Base-by-base conservation (phyloP, 2,113 vertebrate genomes). In the Ivindomyrus marchei region DNA sequence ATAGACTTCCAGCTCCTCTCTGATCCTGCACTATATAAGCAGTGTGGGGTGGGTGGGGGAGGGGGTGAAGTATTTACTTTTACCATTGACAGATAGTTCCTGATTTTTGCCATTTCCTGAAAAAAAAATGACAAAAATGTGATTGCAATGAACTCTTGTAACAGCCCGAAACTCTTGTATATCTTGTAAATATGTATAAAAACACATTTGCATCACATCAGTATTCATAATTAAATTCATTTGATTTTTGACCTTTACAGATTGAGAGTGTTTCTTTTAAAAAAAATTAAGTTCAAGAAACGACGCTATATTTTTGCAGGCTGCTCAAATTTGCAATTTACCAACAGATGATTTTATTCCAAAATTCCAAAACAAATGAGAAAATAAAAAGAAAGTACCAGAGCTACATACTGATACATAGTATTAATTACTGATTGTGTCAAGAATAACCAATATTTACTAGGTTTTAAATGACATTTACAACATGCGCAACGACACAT, bases 391-490 rank as follows among this genome's bases (percentile, higher is more conserved):
- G 24, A 31, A 86, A 50, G 11, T 86, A 45, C 24, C 85, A 86
- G 47, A 31, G 85, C 46, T 49, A 49, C 7, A 7, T 47, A 85
- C 17, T 9, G 17, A 17, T 27, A 47, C n/a, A 10, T 50, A 86
- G 21, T 52, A 50, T 86, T 86, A 50, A 50, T 86, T 86, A 52
- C n/a, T 52, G 13, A 50, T 52, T 50, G 6, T 49, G 47, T 6
- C n/a, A 83, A 31, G 24, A 36, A 31, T 52, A 86, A 52, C 45
- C 85, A 47, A 36, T 50, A 86, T 50, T 52, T 86, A 24, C 6
- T 21, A 52, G 47, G 85, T 86, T 86, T 86, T 52, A 86, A 52
- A n/a, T 50, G 21, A 17, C 85, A 50, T 85, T 85, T 85, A 83
- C 39, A 4, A 49, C 19, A 49, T 83, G 77, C 45, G 77, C 77